phyloP scores from a whole-genome alignment of 2,888 invertebrate genomes.

The Drosophila incognita region DNA sequence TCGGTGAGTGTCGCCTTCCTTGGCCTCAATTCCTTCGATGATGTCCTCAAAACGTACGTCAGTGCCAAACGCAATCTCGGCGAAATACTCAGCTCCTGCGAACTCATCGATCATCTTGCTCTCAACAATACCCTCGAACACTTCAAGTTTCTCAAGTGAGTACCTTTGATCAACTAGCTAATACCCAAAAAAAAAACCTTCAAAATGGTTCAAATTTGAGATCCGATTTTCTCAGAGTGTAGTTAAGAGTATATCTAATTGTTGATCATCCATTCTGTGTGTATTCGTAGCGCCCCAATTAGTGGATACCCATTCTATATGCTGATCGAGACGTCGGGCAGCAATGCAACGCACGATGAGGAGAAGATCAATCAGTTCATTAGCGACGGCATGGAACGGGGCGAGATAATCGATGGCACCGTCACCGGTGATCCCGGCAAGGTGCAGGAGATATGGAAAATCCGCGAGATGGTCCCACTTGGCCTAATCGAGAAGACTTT shows the following conservation, averaged over 20 bases:
- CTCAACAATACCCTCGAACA: slow-evolving; percentile 88
- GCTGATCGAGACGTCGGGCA: slow-evolving; percentile 95
- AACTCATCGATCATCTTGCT: slow-evolving; percentile 93
- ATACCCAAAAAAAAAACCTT: not conserved
- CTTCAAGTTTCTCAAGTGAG: slow-evolving; percentile 86
- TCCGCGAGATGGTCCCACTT: slow-evolving; percentile 92
- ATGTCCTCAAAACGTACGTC: slow-evolving; percentile 90
- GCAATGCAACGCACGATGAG: slow-evolving; percentile 92
- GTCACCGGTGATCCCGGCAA: slow-evolving; percentile 93
- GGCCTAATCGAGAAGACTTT: slow-evolving; percentile 94
- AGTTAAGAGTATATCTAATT: not conserved
- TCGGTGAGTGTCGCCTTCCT: slow-evolving; percentile 95
- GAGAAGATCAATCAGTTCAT: slow-evolving; percentile 94
- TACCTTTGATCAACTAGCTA: slow-evolving; percentile 2
- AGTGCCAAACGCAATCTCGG: slow-evolving; percentile 89
- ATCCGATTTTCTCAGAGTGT: not conserved
- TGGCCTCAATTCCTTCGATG: slow-evolving; percentile 92
- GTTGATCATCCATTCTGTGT: not conserved
- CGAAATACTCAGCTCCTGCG: slow-evolving; percentile 97
- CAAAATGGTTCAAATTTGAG: not conserved
- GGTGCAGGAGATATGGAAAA: slow-evolving; percentile 93
- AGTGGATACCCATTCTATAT: slow-evolving; percentile 92
- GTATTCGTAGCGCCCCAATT: slow-evolving; percentile 86
- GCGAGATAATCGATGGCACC: slow-evolving; percentile 92
- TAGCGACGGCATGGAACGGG: slow-evolving; percentile 89